Evolutionary conservation across 2,888 invertebrate genomes (phyloP).

Genomic region (Drosophila buzzatii): DNA sequence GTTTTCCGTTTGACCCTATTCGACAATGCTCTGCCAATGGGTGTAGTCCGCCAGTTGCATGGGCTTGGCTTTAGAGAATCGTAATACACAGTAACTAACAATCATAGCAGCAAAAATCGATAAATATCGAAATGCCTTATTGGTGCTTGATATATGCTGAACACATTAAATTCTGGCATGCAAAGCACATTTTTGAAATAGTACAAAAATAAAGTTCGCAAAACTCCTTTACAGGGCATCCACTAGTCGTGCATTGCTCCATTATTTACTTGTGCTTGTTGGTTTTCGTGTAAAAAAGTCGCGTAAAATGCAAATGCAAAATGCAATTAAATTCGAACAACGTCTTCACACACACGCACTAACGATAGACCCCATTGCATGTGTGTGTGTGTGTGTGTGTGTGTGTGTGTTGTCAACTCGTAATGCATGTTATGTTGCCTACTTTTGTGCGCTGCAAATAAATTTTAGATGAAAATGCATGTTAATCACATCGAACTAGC

Average conservation of each 20-base stretch:
- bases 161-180: neutral
- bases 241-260: neutral
- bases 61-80: too few relatives aligned
- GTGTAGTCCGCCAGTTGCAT: neutral
- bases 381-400: conserved; percentile 9
- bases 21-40: neutral
- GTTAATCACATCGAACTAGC: conserved; percentile 26
- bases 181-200: neutral
- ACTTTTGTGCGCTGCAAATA: conserved; percentile 48
- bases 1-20: neutral
- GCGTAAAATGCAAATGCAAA: conserved; percentile 57
- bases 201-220: neutral
- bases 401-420: conserved; percentile 16
- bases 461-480: conserved; percentile 18
- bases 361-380: neutral
- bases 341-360: conserved; percentile 12
- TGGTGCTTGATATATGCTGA: too few relatives aligned
- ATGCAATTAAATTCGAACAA: conserved; percentile 61
- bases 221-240: neutral
- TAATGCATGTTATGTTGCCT: conserved; percentile 48
- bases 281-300: conserved; percentile 12
- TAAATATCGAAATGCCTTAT: neutral
- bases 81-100: neutral
- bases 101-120: neutral
- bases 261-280: neutral